Percentiles rank a stretch among this genome's conserved stretches.
phyloP scores from a whole-genome alignment of 2,888 invertebrate species.

The Phaedon cochleariae region DNA sequence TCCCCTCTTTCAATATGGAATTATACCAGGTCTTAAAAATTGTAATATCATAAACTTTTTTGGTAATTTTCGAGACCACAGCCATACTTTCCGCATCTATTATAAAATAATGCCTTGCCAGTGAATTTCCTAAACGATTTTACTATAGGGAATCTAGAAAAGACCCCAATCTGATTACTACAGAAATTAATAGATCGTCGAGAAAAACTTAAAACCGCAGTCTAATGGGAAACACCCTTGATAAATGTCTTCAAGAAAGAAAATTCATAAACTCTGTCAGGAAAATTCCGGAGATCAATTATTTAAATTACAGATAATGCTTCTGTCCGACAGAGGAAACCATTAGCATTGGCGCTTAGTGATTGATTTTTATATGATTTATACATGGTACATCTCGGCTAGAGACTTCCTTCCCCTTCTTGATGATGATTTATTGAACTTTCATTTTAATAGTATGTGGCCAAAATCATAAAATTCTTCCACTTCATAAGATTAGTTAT shows the following conservation, averaged over 20 bases:
- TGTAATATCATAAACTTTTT: too few relatives aligned
- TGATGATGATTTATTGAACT: background rate
- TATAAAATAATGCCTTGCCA: background rate
- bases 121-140: background rate
- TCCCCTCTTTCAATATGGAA: too few relatives aligned
- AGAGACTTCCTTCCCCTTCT: constrained; percentile 17
- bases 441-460: too few relatives aligned
- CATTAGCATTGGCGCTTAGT: constrained; percentile 34
- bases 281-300: constrained; percentile 52
- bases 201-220: background rate
- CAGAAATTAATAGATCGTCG: constrained; percentile 2
- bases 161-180: background rate
- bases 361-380: constrained; percentile 24
- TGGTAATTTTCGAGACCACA: too few relatives aligned
- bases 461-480: too few relatives aligned
- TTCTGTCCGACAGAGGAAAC: constrained; percentile 34
- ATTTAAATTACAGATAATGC: constrained; percentile 48
- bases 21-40: too few relatives aligned
- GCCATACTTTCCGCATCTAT: too few relatives aligned
- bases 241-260: constrained; percentile 49
- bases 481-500: too few relatives aligned
- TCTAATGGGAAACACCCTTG: constrained; percentile 28
- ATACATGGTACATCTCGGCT: background rate
- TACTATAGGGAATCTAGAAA: background rate
- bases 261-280: constrained; percentile 55